phyloP scores from a whole-genome alignment of 1,140 invertebrate species.

The Pararge aegeria region DNA sequence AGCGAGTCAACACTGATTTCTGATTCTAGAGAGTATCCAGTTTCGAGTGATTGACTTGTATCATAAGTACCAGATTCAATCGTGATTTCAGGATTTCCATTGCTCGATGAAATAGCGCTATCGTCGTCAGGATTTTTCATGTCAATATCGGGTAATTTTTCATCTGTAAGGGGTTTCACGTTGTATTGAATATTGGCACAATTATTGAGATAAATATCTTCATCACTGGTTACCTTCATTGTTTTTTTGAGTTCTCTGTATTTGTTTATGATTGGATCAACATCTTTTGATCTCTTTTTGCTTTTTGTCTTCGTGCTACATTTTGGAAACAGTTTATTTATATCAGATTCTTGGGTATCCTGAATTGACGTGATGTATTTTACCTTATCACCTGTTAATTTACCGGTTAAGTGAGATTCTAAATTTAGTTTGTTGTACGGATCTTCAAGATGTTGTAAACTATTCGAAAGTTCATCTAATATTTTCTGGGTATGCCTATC shows the following conservation, averaged over 20 bases:
- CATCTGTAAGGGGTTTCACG: slow-evolving; percentile 57
- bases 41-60: slow-evolving; percentile 74
- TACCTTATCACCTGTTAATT: slow-evolving; percentile 76
- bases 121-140: slow-evolving; percentile 74
- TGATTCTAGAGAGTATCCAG: slow-evolving; percentile 75
- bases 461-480: slow-evolving; percentile 68
- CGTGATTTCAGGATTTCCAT: slow-evolving; percentile 78
- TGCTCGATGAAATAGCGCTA: slow-evolving; percentile 72
- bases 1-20: slow-evolving; percentile 77
- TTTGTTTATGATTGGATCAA: slow-evolving; percentile 74
- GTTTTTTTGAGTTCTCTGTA: slow-evolving; percentile 72
- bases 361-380: slow-evolving; percentile 69
- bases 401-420: slow-evolving; percentile 46
- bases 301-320: slow-evolving; percentile 72
- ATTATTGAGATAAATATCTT: slow-evolving; percentile 75
- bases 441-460: slow-evolving; percentile 80
- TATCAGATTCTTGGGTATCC: slow-evolving; percentile 65
- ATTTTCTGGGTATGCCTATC: slow-evolving; percentile 72
- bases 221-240: slow-evolving; percentile 70
- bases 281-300: slow-evolving; percentile 71
- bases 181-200: slow-evolving; percentile 73
- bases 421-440: slow-evolving; percentile 77
- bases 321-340: slow-evolving; percentile 72
- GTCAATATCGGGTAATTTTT: slow-evolving; percentile 60
- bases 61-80: slow-evolving; percentile 74